Conservation (phyloP, 2,797 vertebrate genomes). For the Coranthus polyacanthus region DNA sequence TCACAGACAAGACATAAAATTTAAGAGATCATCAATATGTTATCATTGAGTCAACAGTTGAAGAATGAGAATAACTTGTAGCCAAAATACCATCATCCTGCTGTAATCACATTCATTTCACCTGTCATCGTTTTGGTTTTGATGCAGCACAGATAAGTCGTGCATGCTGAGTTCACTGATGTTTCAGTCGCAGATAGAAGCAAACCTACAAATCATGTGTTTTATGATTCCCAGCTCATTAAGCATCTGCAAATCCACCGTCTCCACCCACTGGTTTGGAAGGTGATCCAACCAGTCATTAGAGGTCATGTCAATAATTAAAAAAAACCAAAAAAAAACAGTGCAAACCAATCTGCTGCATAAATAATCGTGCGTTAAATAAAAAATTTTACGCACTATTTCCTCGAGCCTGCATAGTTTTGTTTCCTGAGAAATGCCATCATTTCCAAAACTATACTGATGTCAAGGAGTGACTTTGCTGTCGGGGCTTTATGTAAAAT, state of each 20-base stretch:
- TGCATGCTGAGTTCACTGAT: neutral
- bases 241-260: neutral
- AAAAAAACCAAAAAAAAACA: too few species aligned
- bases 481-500: too few species aligned
- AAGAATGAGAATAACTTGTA: constrained; percentile 35
- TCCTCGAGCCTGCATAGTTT: too few species aligned
- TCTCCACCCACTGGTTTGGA: neutral
- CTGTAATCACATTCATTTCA: constrained; percentile 35
- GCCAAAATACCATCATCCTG: constrained; percentile 47
- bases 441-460: too few species aligned
- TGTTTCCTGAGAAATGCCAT: too few species aligned
- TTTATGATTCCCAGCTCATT: neutral
- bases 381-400: too few species aligned
- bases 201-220: neutral
- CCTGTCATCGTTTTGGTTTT: constrained; percentile 22
- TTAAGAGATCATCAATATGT: constrained; percentile 30
- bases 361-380: too few species aligned
- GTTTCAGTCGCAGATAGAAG: constrained; percentile 1
- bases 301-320: too few species aligned
- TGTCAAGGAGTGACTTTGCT: too few species aligned
- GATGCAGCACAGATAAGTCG: constrained; percentile 26
- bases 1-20: constrained; percentile 21
- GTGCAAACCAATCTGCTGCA: too few species aligned
- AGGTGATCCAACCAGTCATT: neutral
- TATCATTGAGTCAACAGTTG: constrained; percentile 58